Conservation (phyloP, 2,113 vertebrate species). For the Sapajus apella region DNA sequence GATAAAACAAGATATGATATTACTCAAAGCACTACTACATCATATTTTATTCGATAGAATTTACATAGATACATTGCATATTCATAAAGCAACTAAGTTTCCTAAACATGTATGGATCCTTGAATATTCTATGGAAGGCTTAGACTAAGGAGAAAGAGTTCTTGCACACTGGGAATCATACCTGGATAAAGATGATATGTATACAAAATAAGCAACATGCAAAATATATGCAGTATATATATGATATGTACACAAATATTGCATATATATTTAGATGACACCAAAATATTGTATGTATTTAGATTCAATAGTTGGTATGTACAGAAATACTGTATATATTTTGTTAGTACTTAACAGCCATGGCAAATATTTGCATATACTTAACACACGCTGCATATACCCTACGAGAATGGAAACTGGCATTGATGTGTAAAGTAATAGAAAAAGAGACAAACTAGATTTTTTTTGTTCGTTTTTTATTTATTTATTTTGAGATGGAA, state of each 20-base stretch:
- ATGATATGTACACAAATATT: too few relatives aligned
- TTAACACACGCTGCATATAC: too few relatives aligned
- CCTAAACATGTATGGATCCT: background rate
- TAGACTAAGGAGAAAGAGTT: background rate
- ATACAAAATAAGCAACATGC: too few relatives aligned
- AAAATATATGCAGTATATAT: too few relatives aligned
- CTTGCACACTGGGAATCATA: background rate
- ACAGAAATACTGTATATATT: too few relatives aligned
- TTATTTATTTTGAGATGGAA: too few relatives aligned
- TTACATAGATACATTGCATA: background rate
- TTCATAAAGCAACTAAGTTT: background rate
- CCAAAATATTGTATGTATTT: too few relatives aligned
- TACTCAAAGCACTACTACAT: background rate
- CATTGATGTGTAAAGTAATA: background rate
- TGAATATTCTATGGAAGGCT: fast-evolving
- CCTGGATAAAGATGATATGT: background rate
- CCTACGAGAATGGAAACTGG: background rate
- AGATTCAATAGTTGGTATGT: too few relatives aligned
- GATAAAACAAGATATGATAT: background rate
- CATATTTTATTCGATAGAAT: background rate
- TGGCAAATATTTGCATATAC: background rate
- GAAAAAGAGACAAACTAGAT: too few relatives aligned
- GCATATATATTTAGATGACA: too few relatives aligned
- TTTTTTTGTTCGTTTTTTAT: too few relatives aligned
- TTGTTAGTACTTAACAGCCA: background rate